These are phyloP conservation scores for Forbesichthys papilliferus DNA, from an alignment of 2,113 vertebrate species.

Conservation along the genomic window DNA sequence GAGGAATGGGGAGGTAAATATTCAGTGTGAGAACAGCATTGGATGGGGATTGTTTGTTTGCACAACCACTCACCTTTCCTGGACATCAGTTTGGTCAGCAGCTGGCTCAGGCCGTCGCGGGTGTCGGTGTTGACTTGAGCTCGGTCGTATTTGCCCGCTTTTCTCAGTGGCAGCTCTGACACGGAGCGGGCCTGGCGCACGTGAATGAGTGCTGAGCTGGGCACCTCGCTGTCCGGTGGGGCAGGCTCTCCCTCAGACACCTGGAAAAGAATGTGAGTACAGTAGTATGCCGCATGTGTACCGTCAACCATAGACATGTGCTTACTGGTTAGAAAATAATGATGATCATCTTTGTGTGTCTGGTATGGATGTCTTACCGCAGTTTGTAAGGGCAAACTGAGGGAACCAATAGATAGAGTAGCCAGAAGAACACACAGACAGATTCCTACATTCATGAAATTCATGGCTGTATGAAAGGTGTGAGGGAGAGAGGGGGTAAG, in stretches of 20 bases:
- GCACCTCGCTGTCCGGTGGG: slow-evolving; percentile 40
- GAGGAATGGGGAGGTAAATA: no score
- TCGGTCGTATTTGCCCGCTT: slow-evolving; percentile 48
- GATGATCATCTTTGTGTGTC: neutral
- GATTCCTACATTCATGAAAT: slow-evolving; percentile 76
- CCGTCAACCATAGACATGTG: neutral
- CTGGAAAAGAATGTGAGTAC: slow-evolving; percentile 21
- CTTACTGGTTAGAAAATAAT: neutral
- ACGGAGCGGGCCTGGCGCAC: slow-evolving; percentile 69
- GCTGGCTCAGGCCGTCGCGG: slow-evolving; percentile 62
- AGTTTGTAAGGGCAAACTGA: slow-evolving; percentile 62
- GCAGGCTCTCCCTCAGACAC: slow-evolving; percentile 34
- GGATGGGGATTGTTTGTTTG: neutral
- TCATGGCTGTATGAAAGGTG: slow-evolving; percentile 66
- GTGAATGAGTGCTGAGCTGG: slow-evolving; percentile 32
- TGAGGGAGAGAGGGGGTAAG: neutral
- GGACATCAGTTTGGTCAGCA: slow-evolving; percentile 72
- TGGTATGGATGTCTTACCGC: slow-evolving; percentile 38
- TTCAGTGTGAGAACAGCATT: no score
- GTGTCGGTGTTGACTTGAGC: slow-evolving; percentile 35
- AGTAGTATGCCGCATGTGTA: neutral
- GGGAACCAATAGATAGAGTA: slow-evolving; percentile 64
- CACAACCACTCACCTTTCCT: slow-evolving; percentile 68
- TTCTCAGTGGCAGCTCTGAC: slow-evolving; percentile 45
- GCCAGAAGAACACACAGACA: slow-evolving; percentile 76